Base-by-base conservation (phyloP, 2,113 vertebrate genomes). In the Callithrix jacchus region DNA sequence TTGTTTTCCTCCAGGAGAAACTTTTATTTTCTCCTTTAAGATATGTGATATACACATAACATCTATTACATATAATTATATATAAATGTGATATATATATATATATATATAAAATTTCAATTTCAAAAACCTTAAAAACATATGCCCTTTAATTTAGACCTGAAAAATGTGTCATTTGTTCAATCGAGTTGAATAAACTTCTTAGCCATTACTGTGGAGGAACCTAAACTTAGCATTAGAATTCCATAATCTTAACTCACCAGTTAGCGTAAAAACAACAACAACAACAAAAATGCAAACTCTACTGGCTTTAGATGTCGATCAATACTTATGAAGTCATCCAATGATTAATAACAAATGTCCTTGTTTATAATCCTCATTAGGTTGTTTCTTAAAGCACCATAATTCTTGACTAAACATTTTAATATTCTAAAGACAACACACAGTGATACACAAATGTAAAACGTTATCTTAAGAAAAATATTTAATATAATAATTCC, bases 341-440 rank as follows among this genome's bases (percentile, higher is more conserved):
- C 61, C n/a, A 42, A 37, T 45, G 74, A 74, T 73, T 52, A 79
- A 8, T 8, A 80, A 94, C 80, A 4, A 83, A 90, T 80, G 79
- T 76, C 2, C 30, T 93, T 91, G 2, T 52, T 89, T 86, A 94
- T 47, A 92, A 74, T 76, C 47, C 58, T n/a, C 25, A 32, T 66
- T 82, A 68, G n/a, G 1, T 91, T 91, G 35, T 11, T 73, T 87
- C 42, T 83, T 40, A 20, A 94, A 1, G 40, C 9, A 52, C 47
- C 54, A 7, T 17, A 79, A 91, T 93, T 90, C 68, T 80, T 66
- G 11, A 52, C 18, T 89, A 42, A 89, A 18, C 1, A 40, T 66
- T 95, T 87, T 54, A 86, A 35, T 68, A 79, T 95, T 84, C 18
- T 91, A 92, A 93, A 85, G 40, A 89, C 47, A 82, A 0, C 25